Base-by-base conservation (phyloP, 1,140 invertebrate species). In the Hycleus cichorii region DNA sequence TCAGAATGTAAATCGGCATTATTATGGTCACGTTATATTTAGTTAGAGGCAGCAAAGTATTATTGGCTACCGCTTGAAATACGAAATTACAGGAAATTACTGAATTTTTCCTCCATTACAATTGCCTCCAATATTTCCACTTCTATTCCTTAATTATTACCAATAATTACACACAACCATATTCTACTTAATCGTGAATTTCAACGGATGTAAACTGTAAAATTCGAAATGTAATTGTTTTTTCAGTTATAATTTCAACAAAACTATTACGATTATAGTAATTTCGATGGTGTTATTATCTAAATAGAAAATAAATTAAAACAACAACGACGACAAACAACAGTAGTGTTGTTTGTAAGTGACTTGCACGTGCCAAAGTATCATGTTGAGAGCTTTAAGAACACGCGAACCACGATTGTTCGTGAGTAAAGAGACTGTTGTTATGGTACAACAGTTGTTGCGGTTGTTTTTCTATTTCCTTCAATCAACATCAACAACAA, bases 381-480 rank as follows among this genome's bases (percentile, higher is more conserved):
- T 46, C 45, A 39, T 47, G 52, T 55, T 55, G 52, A 47, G 52
- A 39, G 43, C 25, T 55, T 55, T 47, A 18, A 55, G 52, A 55
- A 55, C 52, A 55, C 52, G 52, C 52, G 52, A 55, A 55, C 52
- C 52, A 55, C 52, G 52, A 55, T 55, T 55, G 44, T 55, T 55
- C 52, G 52, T 55, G 52, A 55, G 43, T 38, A 47, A 55, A 55
- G 32, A 44, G 45, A 39, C 26, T 40, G 49, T 51, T 51, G 49
- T 51, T 39, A 9, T 42, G 18, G 40, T 42, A 32, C 48, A 11
- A 11, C 48, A 39, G 48, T 38, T 49, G 48, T 18, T 49, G 48
- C 27, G 48, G 51, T 52, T 44, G 50, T 53, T 53, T 53, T 53
- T 53, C 42, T 53, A 39, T 53, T 52, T 52, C 12, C 38, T 53